Evolutionary conservation across 2,113 vertebrate species (phyloP), one percentile per base, ranked within the genome.

Genomic region (crab-eating macaque (Macaca fascicularis)): DNA sequence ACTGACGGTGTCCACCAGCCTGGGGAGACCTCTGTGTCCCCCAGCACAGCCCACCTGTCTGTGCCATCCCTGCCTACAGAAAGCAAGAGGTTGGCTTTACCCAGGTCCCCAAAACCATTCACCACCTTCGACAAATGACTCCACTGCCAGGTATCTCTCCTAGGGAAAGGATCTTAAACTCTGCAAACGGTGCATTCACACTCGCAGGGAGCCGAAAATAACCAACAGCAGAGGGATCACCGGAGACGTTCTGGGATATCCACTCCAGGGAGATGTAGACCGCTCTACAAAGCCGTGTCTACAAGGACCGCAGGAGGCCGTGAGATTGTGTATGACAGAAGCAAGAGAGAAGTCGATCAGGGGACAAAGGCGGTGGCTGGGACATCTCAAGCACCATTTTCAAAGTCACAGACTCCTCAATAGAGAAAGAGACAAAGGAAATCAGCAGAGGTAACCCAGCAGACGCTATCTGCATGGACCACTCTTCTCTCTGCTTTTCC

Each of bases 391-490:
- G 22, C 14, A 7, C 25, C 27, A 0, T 17, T 0, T 2, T 8
- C 2, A 16, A 64, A 6, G 38, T 9, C 74, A 59, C 78, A 61
- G 55, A 38, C 5, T 70, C 50, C 30, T 0, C 1, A 38, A 23
- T 3, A 5, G 40, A 64, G 32, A 32, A 22, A 61, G 48, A 23
- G 32, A 2, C 9, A 32, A 23, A 38, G 67, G 64, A 64, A 52
- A 52, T 43, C 59, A 13, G 4, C 45, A 7, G 38, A 2, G 78
- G 30, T 0, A 4, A 14, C 6, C 32, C 0, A 9, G 19, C 38
- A 5, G 48, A 64, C 0, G 12, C 35, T 0, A 1, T 3, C 91
- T 2, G 3, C 35, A 0, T 0, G 27, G 69, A 23, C 45, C 8
- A 2, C 25, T 38, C 10, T 4, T 22, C 52, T 55, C 52, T 30